Base-by-base conservation (phyloP, 2,797 vertebrate species). In the Telmatherina bonti region DNA sequence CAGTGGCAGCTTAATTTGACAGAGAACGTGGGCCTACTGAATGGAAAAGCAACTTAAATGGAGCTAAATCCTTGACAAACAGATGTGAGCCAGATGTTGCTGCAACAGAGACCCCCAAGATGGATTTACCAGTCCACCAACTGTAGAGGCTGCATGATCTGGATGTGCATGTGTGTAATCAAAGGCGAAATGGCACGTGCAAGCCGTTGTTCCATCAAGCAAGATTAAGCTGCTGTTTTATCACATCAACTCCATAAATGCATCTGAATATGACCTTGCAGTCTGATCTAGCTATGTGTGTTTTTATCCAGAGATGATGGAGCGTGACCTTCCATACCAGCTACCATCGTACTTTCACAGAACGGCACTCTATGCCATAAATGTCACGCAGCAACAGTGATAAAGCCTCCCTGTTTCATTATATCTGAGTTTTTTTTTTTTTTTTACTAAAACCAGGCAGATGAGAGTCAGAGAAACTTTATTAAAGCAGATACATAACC, bases 31-130 rank as follows among this genome's bases (percentile, higher is more conserved):
- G 81, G 33, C 78, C 76, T 47, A 81, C 77, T 66, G 76, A 88
- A 89, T 72, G 74, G 86, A 74, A 88, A 91, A 92, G 74, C 88
- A 92, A 93, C 85, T 91, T 92, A 93, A 90, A 91, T 85, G 85
- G 76, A 91, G 74, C 72, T 93, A 94, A 93, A 92, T 93, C 92
- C 92, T 88, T 74, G 69, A 83, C 82, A 88, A 93, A 89, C 93
- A 94, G 92, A 91, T 94, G 93, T 91, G 89, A 86, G 90, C 91
- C 93, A 94, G 93, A 93, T 94, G 93, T 93, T 88, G 59, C 83
- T 29, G 38, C 85, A 83, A 70, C 85, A 89, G 82, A 89, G 78
- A 84, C 81, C 84, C 82, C 72, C 72, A 82, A 85, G 88, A 90
- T 84, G 82, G 89, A 88, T 89, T 90, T 89, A 81, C 26, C 73